Evolutionary conservation across 2,797 vertebrate genomes (phyloP), one percentile per base, ranked within the genome.

Genomic region (Australoheros facetus): DNA sequence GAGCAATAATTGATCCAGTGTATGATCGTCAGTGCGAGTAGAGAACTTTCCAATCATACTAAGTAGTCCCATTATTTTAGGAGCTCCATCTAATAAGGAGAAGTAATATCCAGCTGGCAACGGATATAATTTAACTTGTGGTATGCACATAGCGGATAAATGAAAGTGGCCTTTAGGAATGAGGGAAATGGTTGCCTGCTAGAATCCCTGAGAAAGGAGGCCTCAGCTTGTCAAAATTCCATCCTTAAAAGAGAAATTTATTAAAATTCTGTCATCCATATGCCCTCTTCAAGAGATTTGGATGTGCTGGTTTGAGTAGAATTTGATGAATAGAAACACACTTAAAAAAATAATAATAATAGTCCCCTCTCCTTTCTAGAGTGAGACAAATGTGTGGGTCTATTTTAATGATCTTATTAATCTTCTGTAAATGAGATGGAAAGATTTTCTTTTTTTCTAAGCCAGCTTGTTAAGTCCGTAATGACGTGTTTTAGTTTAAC

Each of bases 361-460:
- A 54, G 37, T 37, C 5, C 57, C 21, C 19, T 45, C 12, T 58
- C 26, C 39, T 55, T 11, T 60, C 28, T 1, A 4, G 19, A 56
- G 54, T 57, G 60, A 77, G 45, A 73, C 30, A 66, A 72, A 60
- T 30, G 28, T 79, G 30, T 56, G 39, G 14, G 57, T 54, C 4
- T 37, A 12, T 62, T 78, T 64, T 37, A 76, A 72, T 69, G 17
- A 39, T 58, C 71, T 42, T 72, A 64, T 73, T 80, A 54, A 56
- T 37, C 37, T 16, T 53, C 42, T 55, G 28, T 75, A 39, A 73
- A 53, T 32, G 56, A 45, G 26, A 78, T 21, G 1, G 54, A 69
- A 53, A 42, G 77, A 53, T 84, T 74, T 56, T 57, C 56, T 57
- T 71, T 75, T 75, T 56, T 66, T 30, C 74, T 56, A 80, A 72